Evolutionary conservation across 2,888 invertebrate species (phyloP).

Genomic region (Ceratothoa steindachneri): DNA sequence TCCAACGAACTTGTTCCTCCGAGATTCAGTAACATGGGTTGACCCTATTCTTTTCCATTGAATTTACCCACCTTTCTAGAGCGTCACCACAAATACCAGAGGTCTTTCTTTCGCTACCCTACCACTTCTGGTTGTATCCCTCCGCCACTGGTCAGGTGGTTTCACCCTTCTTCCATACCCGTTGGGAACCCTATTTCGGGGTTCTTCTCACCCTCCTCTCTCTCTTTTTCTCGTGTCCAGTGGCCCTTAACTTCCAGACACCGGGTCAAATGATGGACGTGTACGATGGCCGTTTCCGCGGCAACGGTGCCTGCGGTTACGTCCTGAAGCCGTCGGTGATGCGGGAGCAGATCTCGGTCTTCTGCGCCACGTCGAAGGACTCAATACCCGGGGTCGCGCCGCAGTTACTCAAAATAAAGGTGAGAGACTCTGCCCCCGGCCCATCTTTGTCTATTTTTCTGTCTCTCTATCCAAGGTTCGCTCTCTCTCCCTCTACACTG

Average conservation of each 20-base stretch:
- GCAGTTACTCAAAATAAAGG: slow-evolving; percentile 56
- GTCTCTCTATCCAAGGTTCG: neutral
- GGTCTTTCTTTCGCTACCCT: too few species aligned
- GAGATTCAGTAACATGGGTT: too few species aligned
- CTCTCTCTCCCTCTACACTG: neutral
- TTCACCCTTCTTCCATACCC: too few species aligned
- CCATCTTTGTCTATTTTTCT: neutral
- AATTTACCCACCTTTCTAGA: too few species aligned
- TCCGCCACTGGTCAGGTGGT: too few species aligned
- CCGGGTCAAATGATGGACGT: slow-evolving; percentile 62
- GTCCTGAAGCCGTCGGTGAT: slow-evolving; percentile 60
- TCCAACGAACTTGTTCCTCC: too few species aligned
- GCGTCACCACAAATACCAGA: too few species aligned
- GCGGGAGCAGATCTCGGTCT: slow-evolving; percentile 55
- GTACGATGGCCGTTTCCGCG: slow-evolving; percentile 60
- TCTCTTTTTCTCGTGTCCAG: too few species aligned
- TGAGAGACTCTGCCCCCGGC: slow-evolving; percentile 47
- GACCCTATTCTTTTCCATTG: too few species aligned
- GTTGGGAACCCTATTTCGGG: too few species aligned
- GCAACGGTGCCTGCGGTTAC: slow-evolving; percentile 62
- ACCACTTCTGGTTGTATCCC: too few species aligned
- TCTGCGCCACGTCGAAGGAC: slow-evolving; percentile 55
- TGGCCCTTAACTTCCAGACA: slow-evolving; percentile 61
- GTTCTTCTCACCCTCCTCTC: too few species aligned
- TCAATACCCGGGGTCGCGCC: slow-evolving; percentile 55